These are phyloP conservation scores for Lysandra coridon DNA, from an alignment of 2,888 invertebrate species.

Conservation along the genomic window DNA sequence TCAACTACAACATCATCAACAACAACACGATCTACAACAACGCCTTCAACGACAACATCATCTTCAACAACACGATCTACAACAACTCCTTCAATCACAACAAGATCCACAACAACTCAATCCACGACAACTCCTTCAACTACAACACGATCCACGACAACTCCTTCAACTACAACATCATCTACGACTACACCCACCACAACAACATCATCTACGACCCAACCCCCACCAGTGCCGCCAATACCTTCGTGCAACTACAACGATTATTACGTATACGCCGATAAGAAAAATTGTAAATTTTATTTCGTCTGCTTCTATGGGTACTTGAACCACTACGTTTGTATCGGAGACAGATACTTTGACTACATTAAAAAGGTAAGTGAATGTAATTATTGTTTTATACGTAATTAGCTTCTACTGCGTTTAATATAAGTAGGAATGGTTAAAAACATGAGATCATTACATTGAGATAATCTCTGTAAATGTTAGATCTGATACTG, in stretches of 20 bases:
- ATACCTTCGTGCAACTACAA: constrained; percentile 6
- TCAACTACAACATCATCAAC: neutral
- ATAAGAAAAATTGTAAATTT: constrained; percentile 33
- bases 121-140: neutral
- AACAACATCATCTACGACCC: constrained; percentile 32
- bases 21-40: neutral
- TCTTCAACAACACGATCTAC: neutral
- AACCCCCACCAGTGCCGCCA: constrained; percentile 15
- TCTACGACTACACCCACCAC: constrained; percentile 9
- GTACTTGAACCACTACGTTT: constrained; percentile 17
- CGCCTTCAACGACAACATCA: neutral
- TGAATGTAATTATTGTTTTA: neutral
- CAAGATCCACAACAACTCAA: neutral
- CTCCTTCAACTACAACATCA: constrained; percentile 11
- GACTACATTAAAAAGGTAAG: constrained; percentile 25
- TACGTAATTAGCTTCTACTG: neutral
- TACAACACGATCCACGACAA: neutral
- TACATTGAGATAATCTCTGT: neutral
- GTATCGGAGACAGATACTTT: neutral
- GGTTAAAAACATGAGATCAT: neutral
- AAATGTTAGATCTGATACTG: too few relatives aligned
- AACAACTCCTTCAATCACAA: constrained; percentile 13
- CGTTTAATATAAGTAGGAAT: neutral
- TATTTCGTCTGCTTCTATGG: constrained; percentile 37
- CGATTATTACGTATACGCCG: constrained; percentile 33